phyloP scores from a whole-genome alignment of 2,888 invertebrate genomes.

The Ashinkailepas kermadecensis region DNA sequence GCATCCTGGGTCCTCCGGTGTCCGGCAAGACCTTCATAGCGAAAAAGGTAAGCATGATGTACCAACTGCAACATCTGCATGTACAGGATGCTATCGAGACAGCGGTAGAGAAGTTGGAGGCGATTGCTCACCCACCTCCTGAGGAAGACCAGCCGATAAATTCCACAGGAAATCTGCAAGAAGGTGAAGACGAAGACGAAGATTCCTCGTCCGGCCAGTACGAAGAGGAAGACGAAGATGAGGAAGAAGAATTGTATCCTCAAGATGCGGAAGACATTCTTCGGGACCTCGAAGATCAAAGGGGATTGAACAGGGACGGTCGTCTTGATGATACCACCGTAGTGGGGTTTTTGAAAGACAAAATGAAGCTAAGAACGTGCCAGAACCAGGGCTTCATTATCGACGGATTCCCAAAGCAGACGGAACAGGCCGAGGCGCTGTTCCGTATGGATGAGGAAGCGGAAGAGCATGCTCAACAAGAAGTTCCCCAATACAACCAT shows the following conservation, averaged over 20 bases:
- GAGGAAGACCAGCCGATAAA: background rate
- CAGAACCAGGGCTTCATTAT: slow-evolving; percentile 68
- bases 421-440: slow-evolving; percentile 51
- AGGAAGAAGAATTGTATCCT: slow-evolving; percentile 5
- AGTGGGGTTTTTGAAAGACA: background rate
- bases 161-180: background rate
- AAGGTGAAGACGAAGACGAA: slow-evolving; percentile 29
- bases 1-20: slow-evolving; percentile 59
- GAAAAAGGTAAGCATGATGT: slow-evolving; percentile 50
- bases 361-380: slow-evolving; percentile 48
- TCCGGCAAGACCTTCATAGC: slow-evolving; percentile 57
- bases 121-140: background rate
- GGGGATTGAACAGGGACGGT: background rate
- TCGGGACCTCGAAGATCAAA: background rate
- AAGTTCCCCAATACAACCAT: slow-evolving; percentile 29
- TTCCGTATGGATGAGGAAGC: slow-evolving; percentile 44
- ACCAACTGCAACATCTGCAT: slow-evolving; percentile 52
- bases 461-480: slow-evolving; percentile 43
- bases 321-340: background rate
- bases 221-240: slow-evolving; percentile 42
- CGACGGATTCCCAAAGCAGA: slow-evolving; percentile 61
- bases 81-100: slow-evolving; percentile 51
- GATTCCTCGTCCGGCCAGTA: slow-evolving; percentile 35
- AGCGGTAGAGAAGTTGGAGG: slow-evolving; percentile 49
- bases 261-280: slow-evolving; percentile 35